Base-by-base conservation (phyloP, 2,113 vertebrate genomes). In the Hippotragus niger region DNA sequence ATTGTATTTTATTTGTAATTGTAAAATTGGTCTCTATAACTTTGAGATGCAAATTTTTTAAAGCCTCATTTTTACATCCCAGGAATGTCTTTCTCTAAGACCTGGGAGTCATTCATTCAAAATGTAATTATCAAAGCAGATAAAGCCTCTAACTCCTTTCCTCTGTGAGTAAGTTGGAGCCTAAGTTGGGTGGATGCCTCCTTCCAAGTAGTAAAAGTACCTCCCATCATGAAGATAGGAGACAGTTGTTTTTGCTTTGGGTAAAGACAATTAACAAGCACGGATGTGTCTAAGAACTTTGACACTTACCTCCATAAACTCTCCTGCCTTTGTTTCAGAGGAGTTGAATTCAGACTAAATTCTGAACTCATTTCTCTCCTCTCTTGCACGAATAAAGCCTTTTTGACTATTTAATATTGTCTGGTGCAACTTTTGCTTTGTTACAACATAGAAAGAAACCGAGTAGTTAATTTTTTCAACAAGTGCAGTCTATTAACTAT, bases 161-260 rank as follows among this genome's bases (percentile, higher is more conserved):
- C 33, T 40, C 0, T 23, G 10, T n/a, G 23, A 5, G 13, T 31
- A 21, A 64, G 9, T 14, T 52, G 23, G 3, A n/a, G 1, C 7
- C 45, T 58, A 45, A 83, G 16, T 53, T 16, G 12, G 6, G 16
- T 83, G 8, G 17, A 5, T 53, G 12, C 29, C 71, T 90, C 27
- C 47, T 6, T 85, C 64, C 27, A 50, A 81, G 17, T 14, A 90
- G 5, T 64, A 14, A 82, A 82, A 55, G 5, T 50, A 21, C 13
- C 5, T 89, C 36, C 43, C 27, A 9, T 27, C 23, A 17, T 36
- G 6, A 91, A 58, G 5, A 67, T 47, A 53, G 5, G 25, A 33
- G 52, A 86, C 45, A 52, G 15, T 60, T 76, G 50, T 13, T 84
- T 84, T 67, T 91, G 7, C 8, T 88, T 53, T 52, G 15, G 6